Conservation (phyloP, 2,797 vertebrate species). For the Rhyacichthys aspro region DNA sequence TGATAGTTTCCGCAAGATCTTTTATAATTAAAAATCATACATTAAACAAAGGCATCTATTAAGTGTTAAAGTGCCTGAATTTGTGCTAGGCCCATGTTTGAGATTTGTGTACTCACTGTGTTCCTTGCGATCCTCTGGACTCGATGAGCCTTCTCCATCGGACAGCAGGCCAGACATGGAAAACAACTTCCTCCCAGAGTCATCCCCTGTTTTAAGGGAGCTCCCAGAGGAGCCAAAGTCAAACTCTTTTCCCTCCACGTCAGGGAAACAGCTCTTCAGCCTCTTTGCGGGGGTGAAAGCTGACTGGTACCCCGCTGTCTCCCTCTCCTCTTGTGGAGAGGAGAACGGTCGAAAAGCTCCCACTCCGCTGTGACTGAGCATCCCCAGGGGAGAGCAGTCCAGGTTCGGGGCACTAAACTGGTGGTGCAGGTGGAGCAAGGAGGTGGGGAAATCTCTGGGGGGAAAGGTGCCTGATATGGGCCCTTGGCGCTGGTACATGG, state of each 20-base stretch:
- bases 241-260: conserved; percentile 94
- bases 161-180: conserved; percentile 96
- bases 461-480: conserved; percentile 91
- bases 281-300: conserved; percentile 96
- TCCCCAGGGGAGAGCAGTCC: conserved; percentile 95
- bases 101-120: conserved; percentile 88
- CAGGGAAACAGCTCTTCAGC: conserved; percentile 96
- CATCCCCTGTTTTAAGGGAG: conserved; percentile 90
- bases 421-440: conserved; percentile 95
- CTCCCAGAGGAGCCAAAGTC: conserved; percentile 90
- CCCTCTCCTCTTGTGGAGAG: conserved; percentile 90
- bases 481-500: conserved; percentile 97
- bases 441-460: conserved; percentile 93
- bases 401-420: conserved; percentile 95
- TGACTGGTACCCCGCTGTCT: conserved; percentile 92
- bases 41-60: conserved; percentile 29
- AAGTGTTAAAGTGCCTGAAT: not conserved
- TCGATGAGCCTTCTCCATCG: conserved; percentile 91
- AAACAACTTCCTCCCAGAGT: conserved; percentile 95
- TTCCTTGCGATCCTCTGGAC: conserved; percentile 94
- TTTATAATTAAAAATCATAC: conserved; percentile 11
- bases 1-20: conserved; percentile 23
- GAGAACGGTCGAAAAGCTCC: conserved; percentile 97
- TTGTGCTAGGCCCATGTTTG: conserved; percentile 13
- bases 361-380: conserved; percentile 94